Base-by-base conservation (phyloP, 2,797 vertebrate genomes). In the Poeciliopsis gracilis region DNA sequence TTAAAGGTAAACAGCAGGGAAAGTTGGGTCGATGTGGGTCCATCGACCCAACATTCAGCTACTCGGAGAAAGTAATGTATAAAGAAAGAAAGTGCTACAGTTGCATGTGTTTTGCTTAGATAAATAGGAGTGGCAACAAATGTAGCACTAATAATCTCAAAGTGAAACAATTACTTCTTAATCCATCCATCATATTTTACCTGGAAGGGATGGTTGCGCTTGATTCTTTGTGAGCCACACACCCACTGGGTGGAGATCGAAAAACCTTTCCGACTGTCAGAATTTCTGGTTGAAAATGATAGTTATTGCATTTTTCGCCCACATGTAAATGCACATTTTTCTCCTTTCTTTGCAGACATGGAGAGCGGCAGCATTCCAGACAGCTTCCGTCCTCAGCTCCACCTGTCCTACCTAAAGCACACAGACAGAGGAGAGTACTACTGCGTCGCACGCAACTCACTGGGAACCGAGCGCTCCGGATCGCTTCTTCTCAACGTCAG, bases 351-450 rank as follows among this genome's bases (percentile, higher is more conserved):
- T 77, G 0, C 77, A 95, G 95, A 96, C 85, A 91, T 93, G 83
- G 94, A 95, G 75, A 95, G 91, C 23, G 93, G 93, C 83, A 96
- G 95, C 76, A 81, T 96, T 80, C 95, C 95, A 36, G 95, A 96
- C 90, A 95, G 93, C 85, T 96, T 95, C 53, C 90, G 91, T 72
- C 93, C 95, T 59, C 93, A 94, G 87, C 94, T 96, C 73, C 91
- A 77, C 36, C 92, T 96, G 79, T 84, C 92, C 75, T 86, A 70
- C 74, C 84, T 95, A 72, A 91, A 80, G 78, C 90, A 94, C 92
- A 91, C 91, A 18, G 95, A 96, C 87, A 83, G 91, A 71, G 96
- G 95, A 76, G 92, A 95, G 41, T 96, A 96, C 86, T 93, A 92
- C 90, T 96, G 95, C 53, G 94, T 96, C 7, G 95, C 96, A 0